A percentile compares a stretch with the other conserved stretches of the same genome.
phyloP scores from a whole-genome alignment of 2,113 vertebrate genomes.

The Pantherophis guttatus region DNA sequence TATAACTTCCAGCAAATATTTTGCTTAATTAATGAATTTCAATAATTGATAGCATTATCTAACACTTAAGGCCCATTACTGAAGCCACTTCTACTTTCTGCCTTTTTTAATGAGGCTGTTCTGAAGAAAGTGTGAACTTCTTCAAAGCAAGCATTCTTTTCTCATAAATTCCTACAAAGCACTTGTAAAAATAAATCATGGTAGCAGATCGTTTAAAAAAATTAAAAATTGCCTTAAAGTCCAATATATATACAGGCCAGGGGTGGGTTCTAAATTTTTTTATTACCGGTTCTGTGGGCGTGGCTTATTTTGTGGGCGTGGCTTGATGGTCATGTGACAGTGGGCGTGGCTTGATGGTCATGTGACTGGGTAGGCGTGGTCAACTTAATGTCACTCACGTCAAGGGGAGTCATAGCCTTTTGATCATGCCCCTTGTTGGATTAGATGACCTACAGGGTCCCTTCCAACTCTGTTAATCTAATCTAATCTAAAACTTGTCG shows the following conservation, averaged over 20 bases:
- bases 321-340: too few species aligned
- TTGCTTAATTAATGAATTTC: slow-evolving; percentile 70
- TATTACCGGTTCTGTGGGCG: too few species aligned
- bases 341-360: too few species aligned
- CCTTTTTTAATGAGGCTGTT: slow-evolving; percentile 54
- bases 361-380: too few species aligned
- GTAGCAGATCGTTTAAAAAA: neutral
- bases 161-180: slow-evolving; percentile 28
- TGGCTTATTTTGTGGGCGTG: too few species aligned
- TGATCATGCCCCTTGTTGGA: too few species aligned
- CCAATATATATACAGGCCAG: neutral
- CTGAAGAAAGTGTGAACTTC: slow-evolving; percentile 36
- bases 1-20: slow-evolving; percentile 67
- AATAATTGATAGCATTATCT: slow-evolving; percentile 62
- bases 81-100: slow-evolving; percentile 49
- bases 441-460: too few species aligned
- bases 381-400: too few species aligned
- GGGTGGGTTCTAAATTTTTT: too few species aligned
- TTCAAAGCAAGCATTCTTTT: slow-evolving; percentile 35
- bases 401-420: too few species aligned
- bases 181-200: slow-evolving; percentile 1
- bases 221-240: neutral
- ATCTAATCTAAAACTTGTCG: too few species aligned
- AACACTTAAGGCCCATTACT: slow-evolving; percentile 57
- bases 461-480: too few species aligned